Evolutionary conservation across 1,140 invertebrate species (phyloP), one percentile per base, ranked within the genome.

Genomic region (Heliothis subflexa): DNA sequence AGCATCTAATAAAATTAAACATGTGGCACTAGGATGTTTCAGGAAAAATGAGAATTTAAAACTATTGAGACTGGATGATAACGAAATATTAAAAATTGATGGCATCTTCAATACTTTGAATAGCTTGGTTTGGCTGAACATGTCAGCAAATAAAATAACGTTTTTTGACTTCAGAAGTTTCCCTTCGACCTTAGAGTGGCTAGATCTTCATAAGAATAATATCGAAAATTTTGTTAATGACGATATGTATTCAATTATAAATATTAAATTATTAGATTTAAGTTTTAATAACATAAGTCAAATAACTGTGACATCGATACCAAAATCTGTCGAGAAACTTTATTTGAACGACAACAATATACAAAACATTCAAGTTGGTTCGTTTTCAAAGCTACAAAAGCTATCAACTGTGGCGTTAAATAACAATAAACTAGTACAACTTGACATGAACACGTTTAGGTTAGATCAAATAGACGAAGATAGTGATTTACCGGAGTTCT

Each of bases 281-380:
- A 97, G 97, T 93, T 96, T 96, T 88, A 98, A 98, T 91, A 95
- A 95, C 52, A 95, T 98, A 84, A 95, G 95, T 72, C 95, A 96
- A 86, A 94, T 98, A 33, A 95, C 95, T 16, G 96, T 96, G 9
- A 95, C 95, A 49, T 96, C 96, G 1, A 95, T 98, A 84, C 97
- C 97, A 0, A 96, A 96, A 85, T 96, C 96, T 55, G 95, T 98
- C 1, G 96, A 97, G 89, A 97, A 96, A 55, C 91, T 98, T 77
- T 96, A 96, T 85, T 94, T 98, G 62, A 97, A 97, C 87, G 96
- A 98, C 91, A 98, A 98, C 91, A 95, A 95, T 66, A 97, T 97
- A 83, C 91, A 95, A 47, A 95, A 94, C 71, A 96, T 98, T 9
- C 96, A 96, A 78, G 95, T 97, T 0, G 96, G 96, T 78, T 97